Conservation (phyloP, 2,113 vertebrate species). For the Anser brachyrhynchus region DNA sequence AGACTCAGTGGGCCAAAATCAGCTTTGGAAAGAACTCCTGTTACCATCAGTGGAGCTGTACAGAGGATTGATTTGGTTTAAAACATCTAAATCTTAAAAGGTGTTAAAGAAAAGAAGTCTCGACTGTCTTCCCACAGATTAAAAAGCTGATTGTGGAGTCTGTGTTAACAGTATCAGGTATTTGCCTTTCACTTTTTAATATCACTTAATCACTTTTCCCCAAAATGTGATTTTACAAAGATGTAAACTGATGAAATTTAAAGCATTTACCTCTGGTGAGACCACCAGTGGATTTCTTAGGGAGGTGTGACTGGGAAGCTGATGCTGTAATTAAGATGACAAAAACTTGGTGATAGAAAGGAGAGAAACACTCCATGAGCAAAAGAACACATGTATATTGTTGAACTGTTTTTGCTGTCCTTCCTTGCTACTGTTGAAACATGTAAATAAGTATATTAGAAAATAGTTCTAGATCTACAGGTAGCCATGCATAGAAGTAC, state of each 20-base stretch:
- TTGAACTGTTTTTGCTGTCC: neutral
- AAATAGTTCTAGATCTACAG: neutral
- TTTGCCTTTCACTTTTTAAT: constrained; percentile 6
- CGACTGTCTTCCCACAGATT: neutral
- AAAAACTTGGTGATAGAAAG: neutral
- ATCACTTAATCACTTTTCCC: neutral
- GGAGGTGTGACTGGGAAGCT: neutral
- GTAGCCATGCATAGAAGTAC: neutral
- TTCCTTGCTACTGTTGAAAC: neutral
- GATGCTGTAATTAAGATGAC: neutral
- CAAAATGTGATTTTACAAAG: neutral
- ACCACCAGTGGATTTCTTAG: neutral
- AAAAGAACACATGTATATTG: neutral
- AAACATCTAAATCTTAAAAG: neutral
- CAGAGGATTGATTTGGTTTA: neutral
- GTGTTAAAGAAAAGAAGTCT: neutral
- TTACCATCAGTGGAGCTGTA: neutral
- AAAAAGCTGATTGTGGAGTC: neutral
- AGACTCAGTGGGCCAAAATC: neutral
- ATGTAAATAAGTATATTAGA: neutral
- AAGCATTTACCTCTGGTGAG: neutral
- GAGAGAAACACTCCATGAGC: neutral
- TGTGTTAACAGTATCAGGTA: neutral
- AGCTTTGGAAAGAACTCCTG: neutral
- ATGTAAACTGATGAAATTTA: neutral